Base-by-base conservation (phyloP, 2,113 vertebrate genomes). In the Benitochromis conjunctus region DNA sequence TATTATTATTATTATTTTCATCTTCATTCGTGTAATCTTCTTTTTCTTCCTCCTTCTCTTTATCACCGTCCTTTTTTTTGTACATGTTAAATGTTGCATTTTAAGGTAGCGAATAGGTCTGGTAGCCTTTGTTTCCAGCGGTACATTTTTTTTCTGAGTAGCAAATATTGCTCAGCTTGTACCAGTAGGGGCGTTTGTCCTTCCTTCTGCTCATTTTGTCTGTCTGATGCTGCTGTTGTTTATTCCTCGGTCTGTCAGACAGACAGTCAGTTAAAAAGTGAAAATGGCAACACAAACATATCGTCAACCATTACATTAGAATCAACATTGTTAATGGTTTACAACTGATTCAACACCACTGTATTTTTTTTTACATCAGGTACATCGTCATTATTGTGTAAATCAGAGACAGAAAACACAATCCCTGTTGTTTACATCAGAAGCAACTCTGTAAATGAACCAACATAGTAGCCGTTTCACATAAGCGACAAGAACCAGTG, bases 401-500 rank as follows among this genome's bases (percentile, higher is more conserved):
- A 89, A 92, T 92, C 79, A 84, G 60, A 84, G 60, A 86, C 57
- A 69, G 84, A 87, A 83, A 81, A 83, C 38, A 51, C 74, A 83
- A 89, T 64, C 9, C 62, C 81, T 19, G 80, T 55, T 87, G 85
- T 93, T 91, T 87, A 92, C 89, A 91, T 84, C 81, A 84, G 84
- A 91, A 94, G 84, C 80, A 86, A 89, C 81, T 86, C 69, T 62
- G 76, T 54, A 64, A 83, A 81, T 9, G 77, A 91, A 88, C 82
- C 89, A 90, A 81, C 71, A 46, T 38, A 24, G 21, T 51, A 85
- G 89, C 71, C 1, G 9, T 91, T 92, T 93, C 89, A 88, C 85
- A 78, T 34, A 82, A 92, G 81, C 84, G 43, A 89, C 79, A 85
- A 83, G 84, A 91, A 90, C 87, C 92, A 92, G 92, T 93, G 93